Evolutionary conservation across 2,888 invertebrate species (phyloP).

Genomic region (Leucoma salicis): DNA sequence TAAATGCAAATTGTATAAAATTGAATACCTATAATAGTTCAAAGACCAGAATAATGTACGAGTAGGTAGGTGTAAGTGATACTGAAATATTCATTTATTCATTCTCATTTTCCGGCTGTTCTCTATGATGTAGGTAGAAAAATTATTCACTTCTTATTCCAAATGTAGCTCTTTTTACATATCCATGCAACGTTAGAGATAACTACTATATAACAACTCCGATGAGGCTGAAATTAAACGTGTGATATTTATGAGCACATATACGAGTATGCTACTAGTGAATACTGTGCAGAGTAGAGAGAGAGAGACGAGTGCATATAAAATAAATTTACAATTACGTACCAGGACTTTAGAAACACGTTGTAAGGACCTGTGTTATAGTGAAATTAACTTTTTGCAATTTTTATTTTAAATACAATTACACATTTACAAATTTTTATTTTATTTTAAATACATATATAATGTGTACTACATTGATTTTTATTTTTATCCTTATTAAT

Average conservation of each 20-base stretch:
- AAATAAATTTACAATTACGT: no score
- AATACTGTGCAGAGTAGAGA: background rate
- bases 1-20: no score
- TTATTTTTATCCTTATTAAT: no score
- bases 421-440: no score
- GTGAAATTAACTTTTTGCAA: no score
- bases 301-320: no score
- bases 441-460: no score
- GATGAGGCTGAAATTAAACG: slow-evolving; percentile 14
- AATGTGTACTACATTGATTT: no score
- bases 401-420: no score
- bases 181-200: slow-evolving; percentile 17
- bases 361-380: no score
- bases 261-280: background rate
- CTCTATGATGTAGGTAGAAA: slow-evolving; percentile 36
- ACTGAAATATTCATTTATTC: slow-evolving; percentile 40
- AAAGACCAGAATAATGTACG: slow-evolving; percentile 31
- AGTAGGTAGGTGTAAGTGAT: slow-evolving; percentile 21
- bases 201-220: slow-evolving; percentile 16
- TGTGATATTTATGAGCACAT: slow-evolving; percentile 1
- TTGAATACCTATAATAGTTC: slow-evolving; percentile 13
- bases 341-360: no score
- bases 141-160: slow-evolving; percentile 38
- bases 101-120: slow-evolving; percentile 38
- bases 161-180: slow-evolving; percentile 34